phyloP scores from a whole-genome alignment of 2,888 invertebrate species.

The Clunio marinus region DNA sequence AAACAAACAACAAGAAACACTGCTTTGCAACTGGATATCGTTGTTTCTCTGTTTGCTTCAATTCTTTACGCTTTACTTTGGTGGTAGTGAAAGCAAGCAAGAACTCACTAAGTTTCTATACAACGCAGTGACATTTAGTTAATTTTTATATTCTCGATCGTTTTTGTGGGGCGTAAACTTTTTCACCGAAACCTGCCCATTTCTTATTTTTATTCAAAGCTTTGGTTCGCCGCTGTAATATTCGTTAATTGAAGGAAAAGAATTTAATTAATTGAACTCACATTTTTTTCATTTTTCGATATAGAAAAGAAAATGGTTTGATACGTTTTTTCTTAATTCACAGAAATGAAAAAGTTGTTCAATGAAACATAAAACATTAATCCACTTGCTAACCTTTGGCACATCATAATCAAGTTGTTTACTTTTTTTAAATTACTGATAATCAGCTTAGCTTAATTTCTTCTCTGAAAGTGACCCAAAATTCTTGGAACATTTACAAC shows the following conservation, averaged over 20 bases:
- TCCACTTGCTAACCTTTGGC: too few relatives aligned
- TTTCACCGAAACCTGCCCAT: background rate
- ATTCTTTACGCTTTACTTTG: background rate
- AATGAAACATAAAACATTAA: too few relatives aligned
- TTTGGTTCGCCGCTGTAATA: too few relatives aligned
- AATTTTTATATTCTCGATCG: background rate
- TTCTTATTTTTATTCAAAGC: background rate
- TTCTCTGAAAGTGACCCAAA: background rate
- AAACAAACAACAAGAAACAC: constrained; percentile 22
- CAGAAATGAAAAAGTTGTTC: too few relatives aligned
- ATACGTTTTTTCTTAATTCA: too few relatives aligned
- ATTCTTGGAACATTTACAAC: background rate
- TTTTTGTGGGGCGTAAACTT: constrained; percentile 19
- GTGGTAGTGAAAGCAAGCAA: background rate
- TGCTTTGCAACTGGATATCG: constrained; percentile 9
- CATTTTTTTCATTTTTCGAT: too few relatives aligned
- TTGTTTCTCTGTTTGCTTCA: background rate
- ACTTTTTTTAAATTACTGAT: too few relatives aligned
- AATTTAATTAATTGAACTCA: background rate
- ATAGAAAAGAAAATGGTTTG: background rate
- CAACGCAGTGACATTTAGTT: background rate
- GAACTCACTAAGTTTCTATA: background rate
- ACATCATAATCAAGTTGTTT: background rate
- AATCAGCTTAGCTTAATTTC: background rate
- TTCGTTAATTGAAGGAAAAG: background rate